Evolutionary conservation across 2,888 invertebrate species (phyloP), one percentile per base, ranked within the genome.

Genomic region (Linnaemya vulpina): DNA sequence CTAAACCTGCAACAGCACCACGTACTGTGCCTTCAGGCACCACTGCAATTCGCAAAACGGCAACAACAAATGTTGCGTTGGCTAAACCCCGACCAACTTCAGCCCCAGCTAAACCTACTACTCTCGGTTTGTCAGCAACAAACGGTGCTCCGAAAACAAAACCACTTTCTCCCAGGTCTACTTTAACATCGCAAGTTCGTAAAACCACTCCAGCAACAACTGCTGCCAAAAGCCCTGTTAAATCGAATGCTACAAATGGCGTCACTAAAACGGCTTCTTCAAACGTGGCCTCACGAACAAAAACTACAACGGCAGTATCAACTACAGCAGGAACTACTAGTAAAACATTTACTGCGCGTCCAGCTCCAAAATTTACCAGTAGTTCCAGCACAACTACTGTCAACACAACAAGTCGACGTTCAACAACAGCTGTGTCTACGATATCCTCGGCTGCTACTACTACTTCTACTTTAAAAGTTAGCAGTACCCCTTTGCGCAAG

Each of bases 311-410:
- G 22, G 85, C 88, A 88, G 55, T 20, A 68, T 68, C 81, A 40
- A 87, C 87, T 71, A 87, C 89, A 78, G 62, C 65, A 40, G 71
- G 43, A 17, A 90, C 89, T 76, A 17, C 65, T 73, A 38, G 17
- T 9, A 91, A 90, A 87, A 88, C 89, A 83, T 91, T 91, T 65
- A 90, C 90, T 20, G 91, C 90, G 51, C 90, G 90, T 49, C 90
- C 91, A 70, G 91, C 91, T 62, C 91, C 91, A 13, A 91, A 90
- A 78, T 83, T 77, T 65, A 88, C 88, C 55, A 89, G 86, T 43
- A 86, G 70, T 43, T 67, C 76, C 15, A 67, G 60, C 46, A 4
- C 85, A n/a, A 81, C 78, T 38, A 84, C 85, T 11, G 76, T 83
- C 46, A 80, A 71, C 30, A 87, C 88, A 30, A 87, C 84, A 62